Evolutionary conservation across 1,140 invertebrate genomes (phyloP).

Genomic region (Aporrectodea caliginosa): DNA sequence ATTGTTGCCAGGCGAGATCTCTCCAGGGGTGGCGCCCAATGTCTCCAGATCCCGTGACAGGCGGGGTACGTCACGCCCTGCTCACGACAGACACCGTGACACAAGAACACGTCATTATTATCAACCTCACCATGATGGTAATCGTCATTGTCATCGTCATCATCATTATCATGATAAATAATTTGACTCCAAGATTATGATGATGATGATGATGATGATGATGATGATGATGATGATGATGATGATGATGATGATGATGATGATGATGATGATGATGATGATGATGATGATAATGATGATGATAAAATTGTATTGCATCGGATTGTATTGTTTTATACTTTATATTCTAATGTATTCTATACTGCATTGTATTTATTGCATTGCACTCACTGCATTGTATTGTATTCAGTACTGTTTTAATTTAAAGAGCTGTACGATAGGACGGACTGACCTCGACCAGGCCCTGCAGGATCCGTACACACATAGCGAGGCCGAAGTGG

Average conservation of each 20-base stretch:
- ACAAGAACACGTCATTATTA: neutral
- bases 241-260: neutral
- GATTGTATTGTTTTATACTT: too few relatives aligned
- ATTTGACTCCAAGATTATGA: neutral
- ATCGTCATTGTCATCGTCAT: slow-evolving; percentile 1
- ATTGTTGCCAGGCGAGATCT: slow-evolving; percentile 91
- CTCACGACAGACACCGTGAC: neutral
- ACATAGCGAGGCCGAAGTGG: slow-evolving; percentile 71
- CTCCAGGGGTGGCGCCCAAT: slow-evolving; percentile 98
- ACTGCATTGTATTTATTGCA: too few relatives aligned
- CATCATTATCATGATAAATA: slow-evolving; percentile 6
- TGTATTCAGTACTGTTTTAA: too few relatives aligned
- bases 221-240: slow-evolving; percentile 11
- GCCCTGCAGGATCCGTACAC: slow-evolving; percentile 87
- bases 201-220: neutral
- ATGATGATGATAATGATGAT: neutral
- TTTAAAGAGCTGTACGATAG: too few relatives aligned
- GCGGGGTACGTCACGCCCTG: slow-evolving; percentile 99
- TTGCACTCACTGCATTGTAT: too few relatives aligned
- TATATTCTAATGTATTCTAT: too few relatives aligned
- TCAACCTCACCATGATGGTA: neutral
- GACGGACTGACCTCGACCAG: slow-evolving; percentile 91
- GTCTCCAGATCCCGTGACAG: slow-evolving; percentile 98
- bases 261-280: neutral
- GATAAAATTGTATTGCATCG: too few relatives aligned